Evolutionary conservation across 2,888 invertebrate species (phyloP).

Genomic region (Drosophila kambysellisi): DNA sequence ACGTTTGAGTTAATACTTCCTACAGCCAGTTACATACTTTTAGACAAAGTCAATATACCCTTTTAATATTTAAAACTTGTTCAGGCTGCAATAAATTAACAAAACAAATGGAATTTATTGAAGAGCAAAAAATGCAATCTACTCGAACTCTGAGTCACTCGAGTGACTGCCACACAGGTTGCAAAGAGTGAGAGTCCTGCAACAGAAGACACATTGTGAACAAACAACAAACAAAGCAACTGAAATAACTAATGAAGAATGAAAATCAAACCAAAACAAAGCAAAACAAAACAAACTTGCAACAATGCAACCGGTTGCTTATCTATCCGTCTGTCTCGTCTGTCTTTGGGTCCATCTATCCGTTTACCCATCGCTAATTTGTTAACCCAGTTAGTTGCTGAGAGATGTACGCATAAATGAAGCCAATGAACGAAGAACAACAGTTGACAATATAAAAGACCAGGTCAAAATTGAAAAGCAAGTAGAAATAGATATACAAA

Average conservation of each 20-base stretch:
- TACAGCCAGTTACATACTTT: neutral
- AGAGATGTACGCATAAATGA: slow-evolving; percentile 16
- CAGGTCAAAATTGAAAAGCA: slow-evolving; percentile 39
- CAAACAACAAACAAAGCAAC: neutral
- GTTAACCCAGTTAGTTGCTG: slow-evolving; percentile 8
- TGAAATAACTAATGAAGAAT: neutral
- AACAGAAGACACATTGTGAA: neutral
- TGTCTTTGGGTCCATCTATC: neutral
- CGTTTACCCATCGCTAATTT: neutral
- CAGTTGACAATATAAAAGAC: slow-evolving; percentile 33
- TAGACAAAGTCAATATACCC: neutral
- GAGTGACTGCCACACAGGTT: neutral
- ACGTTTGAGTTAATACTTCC: neutral
- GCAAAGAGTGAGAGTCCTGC: neutral
- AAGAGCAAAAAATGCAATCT: neutral
- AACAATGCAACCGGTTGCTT: neutral
- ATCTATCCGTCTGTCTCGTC: neutral
- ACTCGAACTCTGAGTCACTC: neutral
- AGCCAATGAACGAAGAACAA: slow-evolving; percentile 20
- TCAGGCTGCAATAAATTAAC: neutral
- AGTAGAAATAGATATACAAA: neutral
- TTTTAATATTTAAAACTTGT: neutral
- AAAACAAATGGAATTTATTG: neutral
- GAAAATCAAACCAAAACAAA: neutral
- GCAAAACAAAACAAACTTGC: neutral